A percentile compares a stretch with the other conserved stretches of the same genome.
Conservation (phyloP, 1,140 invertebrate species). For the Schlechtendalia chinensis region DNA sequence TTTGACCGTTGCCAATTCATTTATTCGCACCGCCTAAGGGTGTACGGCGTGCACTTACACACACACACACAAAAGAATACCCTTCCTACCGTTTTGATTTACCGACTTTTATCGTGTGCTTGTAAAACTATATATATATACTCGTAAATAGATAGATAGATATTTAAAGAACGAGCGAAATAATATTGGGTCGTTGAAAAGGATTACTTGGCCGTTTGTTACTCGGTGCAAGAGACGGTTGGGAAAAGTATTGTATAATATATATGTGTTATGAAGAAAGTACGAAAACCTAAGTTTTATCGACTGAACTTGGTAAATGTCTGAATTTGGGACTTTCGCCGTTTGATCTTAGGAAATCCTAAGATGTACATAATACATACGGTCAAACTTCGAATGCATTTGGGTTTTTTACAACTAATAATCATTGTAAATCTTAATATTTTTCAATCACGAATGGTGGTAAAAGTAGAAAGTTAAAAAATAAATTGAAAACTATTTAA, state of each 20-base stretch:
- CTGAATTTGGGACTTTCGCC: too few relatives aligned
- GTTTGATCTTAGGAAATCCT: too few relatives aligned
- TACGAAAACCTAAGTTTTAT: too few relatives aligned
- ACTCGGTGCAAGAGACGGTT: neutral
- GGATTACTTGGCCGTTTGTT: slow-evolving; percentile 14
- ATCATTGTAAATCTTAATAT: too few relatives aligned
- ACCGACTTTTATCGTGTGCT: neutral
- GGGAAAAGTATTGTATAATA: neutral
- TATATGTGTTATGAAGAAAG: neutral
- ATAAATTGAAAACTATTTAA: too few relatives aligned
- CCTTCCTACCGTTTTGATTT: slow-evolving; percentile 22
- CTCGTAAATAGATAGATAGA: too few relatives aligned
- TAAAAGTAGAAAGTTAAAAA: too few relatives aligned
- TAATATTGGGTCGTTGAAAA: slow-evolving; percentile 9
- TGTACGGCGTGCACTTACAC: neutral
- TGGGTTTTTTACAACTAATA: too few relatives aligned
- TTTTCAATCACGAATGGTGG: too few relatives aligned
- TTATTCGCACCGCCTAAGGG: slow-evolving; percentile 3
- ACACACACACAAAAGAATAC: neutral
- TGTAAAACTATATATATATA: neutral
- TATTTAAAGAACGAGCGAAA: neutral
- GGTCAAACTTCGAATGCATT: too few relatives aligned
- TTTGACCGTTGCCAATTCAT: slow-evolving; percentile 43
- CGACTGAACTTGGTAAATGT: too few relatives aligned
- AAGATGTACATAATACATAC: too few relatives aligned